Evolutionary conservation across 2,797 vertebrate species (phyloP), one percentile per base, ranked within the genome.

Genomic region (Channallabes apus): DNA sequence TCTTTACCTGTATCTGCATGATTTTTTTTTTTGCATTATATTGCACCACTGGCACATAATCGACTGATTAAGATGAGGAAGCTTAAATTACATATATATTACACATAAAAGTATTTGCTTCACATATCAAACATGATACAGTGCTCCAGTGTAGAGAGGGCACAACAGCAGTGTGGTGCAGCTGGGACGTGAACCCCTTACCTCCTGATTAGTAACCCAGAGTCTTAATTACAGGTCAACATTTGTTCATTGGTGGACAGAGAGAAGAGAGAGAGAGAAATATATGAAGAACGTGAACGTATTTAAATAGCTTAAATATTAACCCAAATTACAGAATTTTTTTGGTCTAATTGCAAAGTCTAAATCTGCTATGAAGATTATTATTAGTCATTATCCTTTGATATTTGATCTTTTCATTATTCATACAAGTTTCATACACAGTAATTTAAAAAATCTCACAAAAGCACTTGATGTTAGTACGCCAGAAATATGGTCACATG

Each of bases 391-490:
- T 24, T n/a, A 1, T 11, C 1, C 14, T 35, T 77, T 32, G 29
- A 77, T 22, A 32, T 77, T 58, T 77, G 9, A 12, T 58, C n/a
- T 75, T 75, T 6, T n/a, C 24, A n/a, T 72, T 2, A n/a, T 82
- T 85, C 41, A 65, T 15, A 86, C 84, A 75, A 12, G 29, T 20
- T 17, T 15, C 84, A 59, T 90, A 64, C 80, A 84, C n/a, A 8
- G 89, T 90, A 58, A 91, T 90, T n/a, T 4, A 65, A 29, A 17
- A 32, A 32, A 32, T 15, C 6, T 90, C 29, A 84, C 80, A 8
- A 89, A 88, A 88, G 81, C 81, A 82, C 88, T 72, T 89, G 89
- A 80, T 84, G 86, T 76, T 82, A 69, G 68, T 89, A 86, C 86
- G 88, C 51, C 54, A 68, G 24, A 85, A 29, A 84, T 58, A 20